Base-by-base conservation (phyloP, 2,113 vertebrate species). In the Eurypyga helias region DNA sequence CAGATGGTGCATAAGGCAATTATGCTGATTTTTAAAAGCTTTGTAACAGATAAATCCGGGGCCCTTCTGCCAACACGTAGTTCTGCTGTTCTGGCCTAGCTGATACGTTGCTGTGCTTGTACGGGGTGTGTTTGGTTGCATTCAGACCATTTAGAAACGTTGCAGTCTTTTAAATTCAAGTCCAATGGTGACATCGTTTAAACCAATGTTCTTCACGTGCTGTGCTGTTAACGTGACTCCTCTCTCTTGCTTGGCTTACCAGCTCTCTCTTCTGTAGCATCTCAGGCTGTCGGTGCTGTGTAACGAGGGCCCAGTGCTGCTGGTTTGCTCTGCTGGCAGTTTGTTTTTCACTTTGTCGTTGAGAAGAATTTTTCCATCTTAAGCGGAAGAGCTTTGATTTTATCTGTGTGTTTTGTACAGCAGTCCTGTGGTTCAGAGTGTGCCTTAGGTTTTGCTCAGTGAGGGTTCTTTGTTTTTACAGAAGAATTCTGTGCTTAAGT, bases 21-120 rank as follows among this genome's bases (percentile, higher is more conserved):
- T 98, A 97, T 83, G 90, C 92, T 94, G 90, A 78, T 97, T 92
- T 97, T 97, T 52, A 83, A 93, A 94, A 97, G 91, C 92, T 94
- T 96, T 34, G 31, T 85, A 94, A 64, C 49, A 91, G 90, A 97
- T 91, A 91, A 96, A 96, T 93, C 91, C 10, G 15, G 81, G 91
- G 70, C 72, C 58, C 62, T 83, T 95, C 93, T 96, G 87, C 72
- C 87, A 92, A 79, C 62, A 87, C 5, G 21, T 62, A 75, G 76
- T 91, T 97, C 95, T 87, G 45, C 80, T 94, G 1, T 94, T 96
- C 66, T 92, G 51, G 48, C 88, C 78, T 67, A 91, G 64, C 31
- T 73, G 51, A 17, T 64, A 29, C 73, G 48, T 96, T 94, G 87
- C 95, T 97, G 18, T 78, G 83, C 89, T 84, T 71, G 75, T 92